These are phyloP conservation scores for Beris morrisii DNA, from an alignment of 2,888 invertebrate genomes.

Conservation along the genomic window DNA sequence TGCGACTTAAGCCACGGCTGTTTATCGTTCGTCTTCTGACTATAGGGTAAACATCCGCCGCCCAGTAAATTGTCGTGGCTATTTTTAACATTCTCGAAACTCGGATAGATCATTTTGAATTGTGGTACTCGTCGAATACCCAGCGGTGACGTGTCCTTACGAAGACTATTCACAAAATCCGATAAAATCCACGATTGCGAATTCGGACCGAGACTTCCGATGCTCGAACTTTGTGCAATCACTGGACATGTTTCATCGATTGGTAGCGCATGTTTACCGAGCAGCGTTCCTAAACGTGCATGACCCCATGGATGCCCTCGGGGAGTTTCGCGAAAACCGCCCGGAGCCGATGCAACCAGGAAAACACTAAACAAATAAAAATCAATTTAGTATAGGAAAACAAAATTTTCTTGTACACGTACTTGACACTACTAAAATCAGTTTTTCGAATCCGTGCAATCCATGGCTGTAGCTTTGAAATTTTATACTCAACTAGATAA, in stretches of 20 bases:
- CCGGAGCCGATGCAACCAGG: constrained; percentile 83
- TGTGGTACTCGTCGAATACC: constrained; percentile 60
- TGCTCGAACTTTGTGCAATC: constrained; percentile 86
- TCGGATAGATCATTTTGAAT: constrained; percentile 73
- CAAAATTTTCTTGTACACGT: constrained; percentile 44
- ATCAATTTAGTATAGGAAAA: neutral
- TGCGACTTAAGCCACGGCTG: constrained; percentile 80
- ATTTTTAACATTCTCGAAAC: constrained; percentile 77
- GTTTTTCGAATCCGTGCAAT: constrained; percentile 70
- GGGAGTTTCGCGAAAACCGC: constrained; percentile 67
- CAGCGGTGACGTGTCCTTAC: constrained; percentile 58
- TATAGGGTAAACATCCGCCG: constrained; percentile 89
- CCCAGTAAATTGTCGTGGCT: constrained; percentile 85
- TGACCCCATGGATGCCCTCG: constrained; percentile 64
- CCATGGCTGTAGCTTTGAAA: constrained; percentile 71
- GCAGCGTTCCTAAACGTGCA: constrained; percentile 62
- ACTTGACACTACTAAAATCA: constrained; percentile 85
- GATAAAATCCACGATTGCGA: constrained; percentile 74
- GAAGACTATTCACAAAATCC: constrained; percentile 69
- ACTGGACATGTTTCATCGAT: constrained; percentile 67
- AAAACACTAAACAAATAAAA: constrained; percentile 68
- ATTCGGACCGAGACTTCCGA: constrained; percentile 80
- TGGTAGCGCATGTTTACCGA: constrained; percentile 67
- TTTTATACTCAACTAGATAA: constrained; percentile 76
- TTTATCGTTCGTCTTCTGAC: constrained; percentile 72